Percentiles rank a stretch among this genome's conserved stretches.
Evolutionary conservation across 2,888 invertebrate species (phyloP).

Genomic region (Mellilla xanthometata): DNA sequence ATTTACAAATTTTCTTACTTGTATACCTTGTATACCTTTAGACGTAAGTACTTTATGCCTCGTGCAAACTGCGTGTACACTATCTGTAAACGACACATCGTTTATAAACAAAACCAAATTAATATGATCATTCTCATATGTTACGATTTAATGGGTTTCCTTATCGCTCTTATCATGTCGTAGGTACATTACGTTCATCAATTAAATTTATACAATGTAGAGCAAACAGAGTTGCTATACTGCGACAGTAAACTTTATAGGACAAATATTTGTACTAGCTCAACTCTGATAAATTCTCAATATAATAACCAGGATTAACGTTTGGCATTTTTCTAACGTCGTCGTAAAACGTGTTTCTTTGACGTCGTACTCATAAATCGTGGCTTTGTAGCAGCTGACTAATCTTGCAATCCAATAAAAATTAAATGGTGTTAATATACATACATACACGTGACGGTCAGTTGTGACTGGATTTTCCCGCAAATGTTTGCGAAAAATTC

Average conservation of each 20-base stretch:
- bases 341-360: constrained; percentile 11
- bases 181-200: constrained; percentile 18
- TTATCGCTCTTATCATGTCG: constrained; percentile 20
- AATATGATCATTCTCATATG: constrained; percentile 22
- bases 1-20: too few species aligned
- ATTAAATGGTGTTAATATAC: too few species aligned
- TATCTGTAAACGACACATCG: constrained; percentile 11
- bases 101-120: constrained; percentile 24
- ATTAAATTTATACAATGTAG: constrained; percentile 16
- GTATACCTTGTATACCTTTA: too few species aligned
- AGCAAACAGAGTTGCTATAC: constrained; percentile 9
- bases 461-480: constrained; percentile 20
- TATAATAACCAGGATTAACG: constrained; percentile 14
- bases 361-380: constrained; percentile 11
- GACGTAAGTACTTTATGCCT: too few species aligned
- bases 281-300: constrained; percentile 12
- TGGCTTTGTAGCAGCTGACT: constrained; percentile 4
- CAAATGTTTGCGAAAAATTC: too few species aligned
- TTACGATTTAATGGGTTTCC: constrained; percentile 16
- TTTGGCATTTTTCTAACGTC: constrained; percentile 8
- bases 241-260: constrained; percentile 15
- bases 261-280: constrained; percentile 11
- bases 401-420: background rate
- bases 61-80: constrained; percentile 16
- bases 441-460: background rate